A percentile compares a stretch with the other conserved stretches of the same genome.
These are phyloP conservation scores for Synanceia verrucosa DNA, from an alignment of 2,797 vertebrate species.

Conservation along the genomic window DNA sequence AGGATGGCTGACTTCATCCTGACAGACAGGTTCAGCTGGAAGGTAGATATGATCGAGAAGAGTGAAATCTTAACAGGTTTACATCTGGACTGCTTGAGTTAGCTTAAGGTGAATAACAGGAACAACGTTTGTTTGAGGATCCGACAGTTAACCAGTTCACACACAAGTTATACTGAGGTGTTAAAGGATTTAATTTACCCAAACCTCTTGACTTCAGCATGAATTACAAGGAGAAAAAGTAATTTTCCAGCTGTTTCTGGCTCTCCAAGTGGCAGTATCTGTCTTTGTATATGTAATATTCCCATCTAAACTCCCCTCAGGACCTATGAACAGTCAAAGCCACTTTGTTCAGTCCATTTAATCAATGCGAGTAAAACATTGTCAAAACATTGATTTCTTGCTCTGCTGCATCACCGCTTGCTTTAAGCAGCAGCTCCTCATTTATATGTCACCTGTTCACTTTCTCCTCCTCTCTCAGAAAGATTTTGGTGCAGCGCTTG, in stretches of 20 bases:
- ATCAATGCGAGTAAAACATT: background rate
- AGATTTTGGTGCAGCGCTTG: constrained; percentile 1
- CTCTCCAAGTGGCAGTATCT: background rate
- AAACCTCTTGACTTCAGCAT: background rate
- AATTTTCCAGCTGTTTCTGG: background rate
- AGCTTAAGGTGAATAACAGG: background rate
- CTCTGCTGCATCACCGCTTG: background rate
- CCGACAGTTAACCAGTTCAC: background rate
- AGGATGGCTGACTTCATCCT: background rate
- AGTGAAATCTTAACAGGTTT: background rate
- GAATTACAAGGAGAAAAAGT: background rate
- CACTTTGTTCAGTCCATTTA: background rate
- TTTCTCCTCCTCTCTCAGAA: background rate
- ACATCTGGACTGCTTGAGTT: background rate
- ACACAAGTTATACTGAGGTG: background rate
- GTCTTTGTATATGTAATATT: background rate
- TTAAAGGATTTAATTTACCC: background rate
- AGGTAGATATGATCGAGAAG: background rate
- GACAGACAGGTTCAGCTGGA: background rate
- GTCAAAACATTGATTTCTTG: background rate
- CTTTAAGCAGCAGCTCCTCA: background rate
- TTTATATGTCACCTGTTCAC: background rate
- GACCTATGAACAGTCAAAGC: background rate
- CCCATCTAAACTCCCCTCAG: background rate
- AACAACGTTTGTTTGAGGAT: background rate